These are phyloP conservation scores for Bucco capensis DNA, from an alignment of 2,113 vertebrate genomes.

Conservation along the genomic window DNA sequence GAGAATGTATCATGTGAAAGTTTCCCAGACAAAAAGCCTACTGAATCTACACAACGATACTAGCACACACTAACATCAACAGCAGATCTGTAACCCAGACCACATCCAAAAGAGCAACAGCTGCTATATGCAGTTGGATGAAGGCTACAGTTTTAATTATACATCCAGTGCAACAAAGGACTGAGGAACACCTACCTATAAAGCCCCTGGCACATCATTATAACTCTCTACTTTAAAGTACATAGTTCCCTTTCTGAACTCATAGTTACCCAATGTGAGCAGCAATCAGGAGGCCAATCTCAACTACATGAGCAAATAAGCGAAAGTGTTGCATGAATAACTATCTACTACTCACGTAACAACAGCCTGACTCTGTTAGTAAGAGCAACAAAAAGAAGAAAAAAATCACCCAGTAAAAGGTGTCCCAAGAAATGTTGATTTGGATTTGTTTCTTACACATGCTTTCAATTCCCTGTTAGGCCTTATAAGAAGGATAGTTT, in stretches of 20 bases:
- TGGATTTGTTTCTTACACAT: neutral
- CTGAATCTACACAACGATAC: neutral
- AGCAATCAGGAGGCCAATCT: neutral
- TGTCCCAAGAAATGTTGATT: neutral
- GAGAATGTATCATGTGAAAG: neutral
- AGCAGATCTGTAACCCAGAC: neutral
- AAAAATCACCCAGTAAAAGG: constrained; percentile 10
- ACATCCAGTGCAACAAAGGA: neutral
- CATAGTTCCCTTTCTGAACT: neutral
- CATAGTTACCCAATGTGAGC: neutral
- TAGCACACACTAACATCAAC: rapidly evolving
- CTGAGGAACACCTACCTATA: neutral
- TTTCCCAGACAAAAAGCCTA: neutral
- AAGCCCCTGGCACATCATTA: neutral
- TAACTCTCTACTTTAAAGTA: neutral
- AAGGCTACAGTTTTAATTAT: neutral
- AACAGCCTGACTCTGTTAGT: neutral
- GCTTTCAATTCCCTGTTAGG: neutral
- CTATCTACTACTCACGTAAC: neutral
- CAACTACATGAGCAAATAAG: neutral
- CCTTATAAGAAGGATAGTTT: neutral
- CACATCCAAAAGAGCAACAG: neutral
- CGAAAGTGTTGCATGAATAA: neutral
- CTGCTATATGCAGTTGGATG: neutral
- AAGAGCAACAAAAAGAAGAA: neutral